Evolutionary conservation across 2,888 invertebrate genomes (phyloP).

Genomic region (Cataglyphis cursor): DNA sequence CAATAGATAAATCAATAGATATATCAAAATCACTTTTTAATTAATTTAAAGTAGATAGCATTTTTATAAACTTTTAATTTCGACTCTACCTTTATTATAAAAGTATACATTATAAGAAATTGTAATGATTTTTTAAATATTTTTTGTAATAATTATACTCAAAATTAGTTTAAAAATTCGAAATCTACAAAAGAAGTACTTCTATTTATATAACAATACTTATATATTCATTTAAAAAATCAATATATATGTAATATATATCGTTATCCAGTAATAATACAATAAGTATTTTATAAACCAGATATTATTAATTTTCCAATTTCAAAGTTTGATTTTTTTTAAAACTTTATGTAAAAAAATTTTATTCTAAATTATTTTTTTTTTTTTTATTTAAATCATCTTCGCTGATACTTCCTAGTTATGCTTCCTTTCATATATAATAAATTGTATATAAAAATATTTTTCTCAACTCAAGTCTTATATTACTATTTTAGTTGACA

Average conservation of each 20-base stretch:
- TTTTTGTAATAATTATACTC: not conserved
- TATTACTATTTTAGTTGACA: not conserved
- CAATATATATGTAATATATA: not conserved
- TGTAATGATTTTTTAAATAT: not conserved
- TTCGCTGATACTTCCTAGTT: not conserved
- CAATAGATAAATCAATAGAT: too few species aligned
- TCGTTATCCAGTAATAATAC: not conserved
- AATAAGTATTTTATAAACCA: not conserved
- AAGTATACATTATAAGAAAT: not conserved
- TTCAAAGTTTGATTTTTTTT: not conserved
- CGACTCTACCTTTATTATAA: not conserved
- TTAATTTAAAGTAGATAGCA: not conserved
- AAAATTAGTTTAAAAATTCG: not conserved
- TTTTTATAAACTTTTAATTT: not conserved
- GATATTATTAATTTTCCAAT: not conserved
- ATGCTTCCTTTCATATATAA: not conserved
- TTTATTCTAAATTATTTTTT: not conserved
- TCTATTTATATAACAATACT: not conserved
- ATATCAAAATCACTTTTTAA: not conserved
- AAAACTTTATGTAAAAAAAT: not conserved
- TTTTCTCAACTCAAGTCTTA: not conserved
- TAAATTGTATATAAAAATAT: conserved; percentile 1
- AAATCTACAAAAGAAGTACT: not conserved
- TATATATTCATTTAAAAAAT: not conserved
- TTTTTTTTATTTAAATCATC: not conserved